Percentiles rank a stretch among this genome's conserved stretches.
Conservation (phyloP, 2,797 vertebrate species). For the Oreochromis mossambicus region DNA sequence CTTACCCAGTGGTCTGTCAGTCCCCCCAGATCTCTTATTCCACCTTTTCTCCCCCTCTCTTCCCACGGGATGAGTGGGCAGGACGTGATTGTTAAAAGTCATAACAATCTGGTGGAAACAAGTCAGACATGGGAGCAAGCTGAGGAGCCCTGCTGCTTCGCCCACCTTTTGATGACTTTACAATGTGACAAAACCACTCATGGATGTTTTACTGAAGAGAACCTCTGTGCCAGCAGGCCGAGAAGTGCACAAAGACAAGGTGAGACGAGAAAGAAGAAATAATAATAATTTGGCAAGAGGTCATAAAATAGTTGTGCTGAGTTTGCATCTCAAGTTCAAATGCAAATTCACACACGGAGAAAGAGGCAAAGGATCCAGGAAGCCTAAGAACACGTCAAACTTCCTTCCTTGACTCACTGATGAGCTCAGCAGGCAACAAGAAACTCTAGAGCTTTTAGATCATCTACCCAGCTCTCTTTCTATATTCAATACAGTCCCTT, state of each 20-base stretch:
- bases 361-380: constrained; percentile 28
- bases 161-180: constrained; percentile 74
- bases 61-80: constrained; percentile 55
- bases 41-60: not conserved
- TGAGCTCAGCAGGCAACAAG: constrained; percentile 70
- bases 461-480: not conserved
- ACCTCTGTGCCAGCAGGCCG: not conserved
- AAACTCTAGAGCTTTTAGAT: constrained; percentile 2
- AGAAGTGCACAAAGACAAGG: not conserved
- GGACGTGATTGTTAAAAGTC: constrained; percentile 66
- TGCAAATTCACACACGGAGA: not conserved
- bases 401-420: constrained; percentile 72
- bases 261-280: not conserved
- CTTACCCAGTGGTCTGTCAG: not conserved
- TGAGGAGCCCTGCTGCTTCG: constrained; percentile 46
- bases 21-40: not conserved
- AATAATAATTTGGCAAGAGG: not conserved
- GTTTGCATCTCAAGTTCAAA: not conserved
- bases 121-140: constrained; percentile 51
- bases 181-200: constrained; percentile 56
- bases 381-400: constrained; percentile 31
- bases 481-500: not conserved
- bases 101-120: constrained; percentile 62
- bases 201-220: constrained; percentile 19
- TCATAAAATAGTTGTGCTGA: not conserved